phyloP scores from a whole-genome alignment of 2,888 invertebrate species.

The Salpingus planirostris region DNA sequence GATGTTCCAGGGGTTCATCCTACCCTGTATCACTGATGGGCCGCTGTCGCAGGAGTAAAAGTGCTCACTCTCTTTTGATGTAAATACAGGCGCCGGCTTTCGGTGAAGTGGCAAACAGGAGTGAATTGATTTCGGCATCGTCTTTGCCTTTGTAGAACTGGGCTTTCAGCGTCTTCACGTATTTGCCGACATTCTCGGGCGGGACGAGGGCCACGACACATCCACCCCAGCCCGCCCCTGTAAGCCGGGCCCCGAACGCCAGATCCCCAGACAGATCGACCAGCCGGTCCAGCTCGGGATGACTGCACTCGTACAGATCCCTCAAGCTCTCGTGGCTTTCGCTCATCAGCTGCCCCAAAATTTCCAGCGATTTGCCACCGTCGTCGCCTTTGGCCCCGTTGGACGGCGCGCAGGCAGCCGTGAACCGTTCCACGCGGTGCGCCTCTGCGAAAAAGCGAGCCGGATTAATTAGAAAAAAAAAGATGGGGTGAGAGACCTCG shows the following conservation, averaged over 20 bases:
- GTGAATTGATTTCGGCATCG: conserved; percentile 36
- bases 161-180: conserved; percentile 58
- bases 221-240: conserved; percentile 98
- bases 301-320: conserved; percentile 87
- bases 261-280: conserved; percentile 61
- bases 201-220: conserved; percentile 82
- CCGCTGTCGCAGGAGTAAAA: too few relatives aligned
- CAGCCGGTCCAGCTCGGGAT: conserved; percentile 73
- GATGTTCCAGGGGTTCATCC: too few relatives aligned
- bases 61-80: too few relatives aligned
- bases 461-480: neutral
- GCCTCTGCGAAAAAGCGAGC: conserved; percentile 81
- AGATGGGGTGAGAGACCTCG: too few relatives aligned
- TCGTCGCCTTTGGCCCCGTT: too few relatives aligned
- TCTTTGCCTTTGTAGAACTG: conserved; percentile 56
- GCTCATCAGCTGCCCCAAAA: conserved; percentile 76
- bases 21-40: too few relatives aligned
- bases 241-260: conserved; percentile 74
- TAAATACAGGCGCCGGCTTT: conserved; percentile 50
- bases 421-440: conserved; percentile 70
- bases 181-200: conserved; percentile 54
- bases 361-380: conserved; percentile 43
- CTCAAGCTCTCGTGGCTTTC: conserved; percentile 81
- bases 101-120: conserved; percentile 57
- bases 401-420: conserved; percentile 48